Evolutionary conservation across 2,113 vertebrate genomes (phyloP), one percentile per base, ranked within the genome.

Genomic region (Syrmaticus mikado): DNA sequence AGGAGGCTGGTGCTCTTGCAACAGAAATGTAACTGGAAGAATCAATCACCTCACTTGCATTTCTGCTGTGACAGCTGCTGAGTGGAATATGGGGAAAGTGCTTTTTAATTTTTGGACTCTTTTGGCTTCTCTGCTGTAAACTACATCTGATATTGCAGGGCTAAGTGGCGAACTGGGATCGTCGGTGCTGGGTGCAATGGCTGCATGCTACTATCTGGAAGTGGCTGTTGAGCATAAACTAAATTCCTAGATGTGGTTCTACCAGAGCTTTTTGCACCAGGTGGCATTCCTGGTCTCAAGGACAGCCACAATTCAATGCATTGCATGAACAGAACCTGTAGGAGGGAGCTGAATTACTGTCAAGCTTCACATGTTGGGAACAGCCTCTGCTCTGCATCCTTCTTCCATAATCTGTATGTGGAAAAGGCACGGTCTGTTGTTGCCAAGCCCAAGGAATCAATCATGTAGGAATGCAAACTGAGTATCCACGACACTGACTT

Each of bases 401-500:
- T 72, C 27, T 81, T 60, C 52, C 8, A n/a, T 53, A 46, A 45
- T 11, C 46, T 18, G 2, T 36, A 16, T 16, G 24, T 82, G 66
- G n/a, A 72, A 82, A 57, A 85, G 53, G 18, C 11, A 11, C 28
- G 13, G 10, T 25, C 73, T 11, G 3, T 60, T 60, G 4, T 0
- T 38, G 55, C 53, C 28, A 43, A 52, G 14, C 61, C 32, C 0
- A 55, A 40, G 68, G 52, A 88, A 67, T 85, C 52, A 28, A 0
- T 46, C 0, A 0, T 50, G 36, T 72, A 45, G 50, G 68, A 95
- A 48, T 8, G 57, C 36, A 48, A 27, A 57, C 10, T 0, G 1
- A 27, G 27, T 3, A 10, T 34, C 0, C 0, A 0, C 57, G 64
- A 13, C 11, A 6, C 18, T 24, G 74, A 19, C 11, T 55, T 40